These are phyloP conservation scores for Caiman crocodilus DNA, from an alignment of 2,797 vertebrate species.

Conservation along the genomic window DNA sequence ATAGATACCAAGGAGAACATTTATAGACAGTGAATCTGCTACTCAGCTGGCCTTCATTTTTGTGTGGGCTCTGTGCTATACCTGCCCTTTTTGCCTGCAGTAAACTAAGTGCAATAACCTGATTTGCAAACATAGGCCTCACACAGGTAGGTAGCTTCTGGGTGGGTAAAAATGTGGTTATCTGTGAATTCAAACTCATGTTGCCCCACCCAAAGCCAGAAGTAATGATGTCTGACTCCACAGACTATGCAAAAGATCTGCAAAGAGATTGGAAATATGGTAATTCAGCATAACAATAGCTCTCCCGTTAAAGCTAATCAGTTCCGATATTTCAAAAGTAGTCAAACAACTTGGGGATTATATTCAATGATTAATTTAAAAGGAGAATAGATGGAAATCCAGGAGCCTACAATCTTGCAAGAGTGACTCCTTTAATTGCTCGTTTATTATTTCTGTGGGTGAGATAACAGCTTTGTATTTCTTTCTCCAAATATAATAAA, in stretches of 20 bases:
- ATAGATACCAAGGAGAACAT: no score
- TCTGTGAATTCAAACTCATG: conserved; percentile 7
- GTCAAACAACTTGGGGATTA: conserved; percentile 38
- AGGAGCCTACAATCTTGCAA: conserved; percentile 19
- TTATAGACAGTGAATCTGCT: not conserved
- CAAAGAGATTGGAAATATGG: not conserved
- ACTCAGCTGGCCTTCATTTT: not conserved
- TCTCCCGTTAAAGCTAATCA: conserved; percentile 15
- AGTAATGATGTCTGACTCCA: not conserved
- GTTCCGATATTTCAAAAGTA: not conserved
- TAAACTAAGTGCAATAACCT: not conserved
- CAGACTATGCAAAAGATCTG: not conserved
- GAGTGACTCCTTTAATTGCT: conserved; percentile 66
- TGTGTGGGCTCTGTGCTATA: not conserved
- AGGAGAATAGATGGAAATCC: conserved; percentile 36
- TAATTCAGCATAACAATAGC: not conserved
- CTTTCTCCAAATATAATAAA: conserved; percentile 64
- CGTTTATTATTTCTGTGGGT: conserved; percentile 66
- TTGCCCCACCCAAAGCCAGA: conserved; percentile 43
- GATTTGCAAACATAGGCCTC: conserved; percentile 48
- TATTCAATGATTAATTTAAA: conserved; percentile 61
- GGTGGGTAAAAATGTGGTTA: conserved; percentile 43
- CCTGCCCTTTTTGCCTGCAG: conserved; percentile 14
- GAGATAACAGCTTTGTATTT: conserved; percentile 58
- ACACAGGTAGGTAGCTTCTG: conserved; percentile 43